phyloP scores from a whole-genome alignment of 2,888 invertebrate species.

The Polyommatus iphigenia region DNA sequence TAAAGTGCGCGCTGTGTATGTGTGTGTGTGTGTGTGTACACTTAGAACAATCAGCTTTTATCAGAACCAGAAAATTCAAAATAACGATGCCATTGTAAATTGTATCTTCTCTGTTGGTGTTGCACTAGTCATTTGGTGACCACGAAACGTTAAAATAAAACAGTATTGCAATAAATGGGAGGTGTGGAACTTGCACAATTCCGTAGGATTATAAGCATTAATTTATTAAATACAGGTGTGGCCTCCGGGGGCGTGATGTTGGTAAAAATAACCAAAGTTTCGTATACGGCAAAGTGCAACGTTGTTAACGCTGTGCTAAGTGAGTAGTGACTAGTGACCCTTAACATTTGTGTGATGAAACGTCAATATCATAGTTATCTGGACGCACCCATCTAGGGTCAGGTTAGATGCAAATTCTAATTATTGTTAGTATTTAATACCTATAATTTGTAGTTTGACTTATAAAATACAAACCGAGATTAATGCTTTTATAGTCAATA shows the following conservation, averaged over 20 bases:
- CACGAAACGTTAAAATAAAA: neutral
- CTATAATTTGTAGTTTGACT: neutral
- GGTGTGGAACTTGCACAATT: neutral
- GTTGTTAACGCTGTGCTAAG: neutral
- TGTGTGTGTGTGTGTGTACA: too few relatives aligned
- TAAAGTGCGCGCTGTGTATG: too few relatives aligned
- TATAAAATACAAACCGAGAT: neutral
- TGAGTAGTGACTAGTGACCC: neutral
- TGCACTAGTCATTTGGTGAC: too few relatives aligned
- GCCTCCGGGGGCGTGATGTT: neutral
- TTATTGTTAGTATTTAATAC: neutral
- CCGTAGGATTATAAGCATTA: neutral
- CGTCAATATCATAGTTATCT: neutral
- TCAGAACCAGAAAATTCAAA: too few relatives aligned
- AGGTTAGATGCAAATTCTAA: neutral
- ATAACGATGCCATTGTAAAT: too few relatives aligned
- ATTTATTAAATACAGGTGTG: neutral
- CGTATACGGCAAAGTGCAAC: neutral
- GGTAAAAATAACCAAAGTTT: neutral
- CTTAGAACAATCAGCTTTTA: too few relatives aligned
- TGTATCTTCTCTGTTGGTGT: too few relatives aligned
- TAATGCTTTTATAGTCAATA: neutral
- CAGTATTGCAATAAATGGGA: neutral
- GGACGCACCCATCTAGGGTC: neutral
- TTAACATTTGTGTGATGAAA: neutral